These are phyloP conservation scores for Ptyas mucosa DNA, from an alignment of 2,113 vertebrate genomes.

Conservation along the genomic window DNA sequence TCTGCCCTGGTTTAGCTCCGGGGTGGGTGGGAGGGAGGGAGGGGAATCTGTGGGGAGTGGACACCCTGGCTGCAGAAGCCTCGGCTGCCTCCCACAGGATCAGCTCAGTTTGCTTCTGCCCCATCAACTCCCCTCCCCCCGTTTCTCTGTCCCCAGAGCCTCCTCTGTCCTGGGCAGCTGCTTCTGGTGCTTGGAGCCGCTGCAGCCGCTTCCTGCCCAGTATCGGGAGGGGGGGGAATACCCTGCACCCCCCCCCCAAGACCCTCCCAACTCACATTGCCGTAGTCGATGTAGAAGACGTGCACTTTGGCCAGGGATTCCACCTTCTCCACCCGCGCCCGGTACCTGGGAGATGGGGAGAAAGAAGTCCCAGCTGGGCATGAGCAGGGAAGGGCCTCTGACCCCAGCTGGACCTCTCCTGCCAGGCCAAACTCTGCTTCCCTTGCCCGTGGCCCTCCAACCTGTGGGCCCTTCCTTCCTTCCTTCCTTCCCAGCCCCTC, in stretches of 20 bases:
- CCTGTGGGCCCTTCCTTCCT: neutral
- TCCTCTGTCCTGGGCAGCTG: neutral
- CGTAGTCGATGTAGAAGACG: constrained; percentile 96
- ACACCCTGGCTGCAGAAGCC: neutral
- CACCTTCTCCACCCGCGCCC: constrained; percentile 90
- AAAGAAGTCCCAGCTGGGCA: too few species aligned
- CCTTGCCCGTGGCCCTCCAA: neutral
- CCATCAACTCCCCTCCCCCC: neutral
- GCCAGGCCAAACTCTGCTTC: neutral
- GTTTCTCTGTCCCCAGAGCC: neutral
- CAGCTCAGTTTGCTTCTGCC: neutral
- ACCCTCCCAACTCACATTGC: constrained; percentile 82
- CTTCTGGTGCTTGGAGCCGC: too few species aligned
- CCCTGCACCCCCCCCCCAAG: neutral
- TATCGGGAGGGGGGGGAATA: too few species aligned
- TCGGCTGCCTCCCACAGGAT: neutral
- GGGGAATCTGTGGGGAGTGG: too few species aligned
- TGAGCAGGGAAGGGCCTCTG: too few species aligned
- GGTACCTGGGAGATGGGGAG: constrained; percentile 74
- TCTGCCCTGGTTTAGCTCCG: too few species aligned
- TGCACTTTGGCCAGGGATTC: constrained; percentile 86
- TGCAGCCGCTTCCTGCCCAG: too few species aligned
- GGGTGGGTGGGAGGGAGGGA: too few species aligned
- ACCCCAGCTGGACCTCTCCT: too few species aligned
- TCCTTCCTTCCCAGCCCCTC: neutral